Percentiles rank a stretch among this genome's conserved stretches.
phyloP scores from a whole-genome alignment of 2,113 vertebrate species.

The Microtus pennsylvanicus region DNA sequence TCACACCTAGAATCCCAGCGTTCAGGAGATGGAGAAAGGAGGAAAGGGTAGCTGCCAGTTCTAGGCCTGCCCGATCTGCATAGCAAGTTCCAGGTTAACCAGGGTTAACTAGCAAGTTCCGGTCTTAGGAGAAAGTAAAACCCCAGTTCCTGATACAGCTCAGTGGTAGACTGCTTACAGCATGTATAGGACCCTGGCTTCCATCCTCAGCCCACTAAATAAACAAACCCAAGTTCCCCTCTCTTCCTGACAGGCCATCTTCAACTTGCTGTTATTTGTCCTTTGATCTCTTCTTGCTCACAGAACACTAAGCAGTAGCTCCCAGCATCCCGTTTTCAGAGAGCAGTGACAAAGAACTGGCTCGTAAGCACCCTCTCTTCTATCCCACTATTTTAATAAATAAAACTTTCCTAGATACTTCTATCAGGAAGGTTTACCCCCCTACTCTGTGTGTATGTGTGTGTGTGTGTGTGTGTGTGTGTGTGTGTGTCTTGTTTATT shows the following conservation, averaged over 20 bases:
- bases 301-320: background rate
- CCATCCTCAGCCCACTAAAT: background rate
- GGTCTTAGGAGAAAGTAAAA: background rate
- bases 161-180: background rate
- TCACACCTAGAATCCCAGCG: background rate
- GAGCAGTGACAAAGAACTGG: background rate
- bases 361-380: background rate
- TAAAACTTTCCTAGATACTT: background rate
- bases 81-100: background rate
- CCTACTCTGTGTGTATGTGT: background rate
- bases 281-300: background rate
- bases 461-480: background rate
- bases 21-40: no score
- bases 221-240: background rate
- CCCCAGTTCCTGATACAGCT: background rate
- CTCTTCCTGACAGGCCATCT: background rate
- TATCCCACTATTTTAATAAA: background rate
- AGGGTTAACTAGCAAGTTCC: background rate
- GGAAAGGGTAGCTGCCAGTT: no score
- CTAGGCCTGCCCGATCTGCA: background rate
- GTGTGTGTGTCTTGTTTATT: background rate
- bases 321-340: background rate
- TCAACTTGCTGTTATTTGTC: background rate
- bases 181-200: background rate
- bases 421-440: background rate